Base-by-base conservation (phyloP, 1,140 invertebrate species). In the Philotrypesis tridentata region DNA sequence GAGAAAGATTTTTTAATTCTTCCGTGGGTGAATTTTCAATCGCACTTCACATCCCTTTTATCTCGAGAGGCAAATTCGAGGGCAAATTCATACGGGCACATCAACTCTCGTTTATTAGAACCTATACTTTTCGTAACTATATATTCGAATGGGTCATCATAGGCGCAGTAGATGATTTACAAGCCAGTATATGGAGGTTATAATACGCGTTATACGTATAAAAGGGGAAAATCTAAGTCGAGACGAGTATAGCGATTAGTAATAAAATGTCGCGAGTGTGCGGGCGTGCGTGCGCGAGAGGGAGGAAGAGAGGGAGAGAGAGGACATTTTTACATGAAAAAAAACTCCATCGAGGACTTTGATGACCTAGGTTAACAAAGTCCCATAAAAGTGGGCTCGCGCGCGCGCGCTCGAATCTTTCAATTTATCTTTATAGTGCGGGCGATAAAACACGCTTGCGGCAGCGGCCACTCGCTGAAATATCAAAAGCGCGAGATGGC, bases 381-480 rank as follows among this genome's bases (percentile, higher is more conserved):
- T 70, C 23, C 23, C 67, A 31, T 76, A 76, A 82, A 43, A 67
- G 48, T 21, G 27, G 0, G 71, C 37, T 23, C 9, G 43, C 14
- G n/a, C n/a, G 70, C 33, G 43, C 12, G 21, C n/a, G 40, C 71
- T 63, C n/a, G 27, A 80, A 80, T 75, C 71, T 29, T 81, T 81
- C 27, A 72, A 75, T 82, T 82, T 77, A 82, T 77, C 80, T 82
- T 77, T 82, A 72, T 76, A 76, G 80, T 40, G 14, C 0, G 48
- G 12, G 31, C 74, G 65, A 77, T 82, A 76, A 82, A 82, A 82
- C 21, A 77, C 21, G 55, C 48, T 55, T 17, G 14, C 43, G 43
- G 11, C 0, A 11, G 43, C 43, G 48, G 21, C 48, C 17, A 37
- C 74, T 71, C 73, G 63, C 14, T 71, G 74, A 77, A 82, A 82